A percentile compares a stretch with the other conserved stretches of the same genome.
Evolutionary conservation across 2,797 vertebrate species (phyloP).

Genomic region (Linurgus olivaceus): DNA sequence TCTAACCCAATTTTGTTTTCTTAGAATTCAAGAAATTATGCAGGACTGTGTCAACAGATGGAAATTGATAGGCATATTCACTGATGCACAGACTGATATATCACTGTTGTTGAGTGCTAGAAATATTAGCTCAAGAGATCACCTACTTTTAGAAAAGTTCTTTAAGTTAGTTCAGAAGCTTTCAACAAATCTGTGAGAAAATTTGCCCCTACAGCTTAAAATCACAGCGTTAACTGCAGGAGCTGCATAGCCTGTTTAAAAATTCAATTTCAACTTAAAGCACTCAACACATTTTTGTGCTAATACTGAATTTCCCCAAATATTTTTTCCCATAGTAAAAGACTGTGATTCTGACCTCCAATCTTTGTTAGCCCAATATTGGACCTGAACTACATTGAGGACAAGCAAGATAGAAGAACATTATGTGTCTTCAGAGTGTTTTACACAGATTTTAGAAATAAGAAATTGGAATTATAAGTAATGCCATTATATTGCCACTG

Average conservation of each 20-base stretch:
- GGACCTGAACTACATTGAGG: neutral
- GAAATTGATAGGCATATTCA: neutral
- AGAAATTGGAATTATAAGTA: neutral
- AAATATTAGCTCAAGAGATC: neutral
- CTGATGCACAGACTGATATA: neutral
- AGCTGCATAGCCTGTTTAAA: neutral
- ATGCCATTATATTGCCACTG: neutral
- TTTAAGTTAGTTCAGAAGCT: neutral
- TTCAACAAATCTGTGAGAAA: neutral
- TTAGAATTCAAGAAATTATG: neutral
- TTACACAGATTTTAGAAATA: neutral
- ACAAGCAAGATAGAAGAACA: neutral
- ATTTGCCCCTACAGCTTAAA: neutral
- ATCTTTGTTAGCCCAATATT: neutral
- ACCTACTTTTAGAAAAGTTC: neutral
- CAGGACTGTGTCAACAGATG: neutral
- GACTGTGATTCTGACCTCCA: neutral
- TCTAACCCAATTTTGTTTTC: neutral
- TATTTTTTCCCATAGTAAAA: neutral
- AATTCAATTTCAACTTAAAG: neutral
- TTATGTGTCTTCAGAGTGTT: neutral
- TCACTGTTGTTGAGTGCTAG: neutral
- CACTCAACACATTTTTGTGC: neutral
- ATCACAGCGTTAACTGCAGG: neutral
- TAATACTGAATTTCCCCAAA: neutral